Evolutionary conservation across 2,113 vertebrate genomes (phyloP).

Genomic region (Notothenia rossii): DNA sequence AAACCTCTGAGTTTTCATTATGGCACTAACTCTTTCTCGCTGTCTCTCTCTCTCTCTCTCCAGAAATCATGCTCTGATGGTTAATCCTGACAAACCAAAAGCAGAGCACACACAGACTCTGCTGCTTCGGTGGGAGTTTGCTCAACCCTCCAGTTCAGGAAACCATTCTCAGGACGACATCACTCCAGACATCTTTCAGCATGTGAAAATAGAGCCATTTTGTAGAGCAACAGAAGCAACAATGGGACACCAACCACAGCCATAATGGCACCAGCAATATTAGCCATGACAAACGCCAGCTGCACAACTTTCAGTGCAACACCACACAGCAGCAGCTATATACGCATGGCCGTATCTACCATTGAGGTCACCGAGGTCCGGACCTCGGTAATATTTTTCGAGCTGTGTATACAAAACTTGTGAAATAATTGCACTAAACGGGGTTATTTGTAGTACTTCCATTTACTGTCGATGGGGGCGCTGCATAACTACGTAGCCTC

Average conservation of each 20-base stretch:
- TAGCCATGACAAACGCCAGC: too few species aligned
- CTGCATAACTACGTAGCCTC: too few species aligned
- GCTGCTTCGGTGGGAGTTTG: not conserved
- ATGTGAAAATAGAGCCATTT: not conserved
- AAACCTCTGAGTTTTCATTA: not conserved
- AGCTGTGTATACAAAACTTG: too few species aligned
- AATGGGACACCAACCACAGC: constrained; percentile 48
- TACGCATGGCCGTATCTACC: too few species aligned
- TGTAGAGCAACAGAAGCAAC: not conserved
- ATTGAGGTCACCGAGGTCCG: too few species aligned
- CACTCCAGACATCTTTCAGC: constrained; percentile 3
- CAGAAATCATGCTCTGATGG: not conserved
- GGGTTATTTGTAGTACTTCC: too few species aligned
- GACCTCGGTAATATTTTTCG: too few species aligned
- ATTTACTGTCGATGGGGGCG: too few species aligned
- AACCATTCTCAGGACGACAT: constrained; percentile 8
- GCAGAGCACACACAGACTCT: constrained; percentile 23
- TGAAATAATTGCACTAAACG: too few species aligned
- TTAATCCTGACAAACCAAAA: constrained; percentile 47
- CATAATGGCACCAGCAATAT: constrained; percentile 22
- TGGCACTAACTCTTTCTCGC: constrained; percentile 5
- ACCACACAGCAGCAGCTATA: constrained; percentile 23
- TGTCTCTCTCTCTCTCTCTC: constrained; percentile 21
- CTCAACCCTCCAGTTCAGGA: constrained; percentile 10
- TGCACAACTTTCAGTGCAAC: too few species aligned